Evolutionary conservation across 2,113 vertebrate genomes (phyloP).

Genomic region (Mystacornis crossleyi): DNA sequence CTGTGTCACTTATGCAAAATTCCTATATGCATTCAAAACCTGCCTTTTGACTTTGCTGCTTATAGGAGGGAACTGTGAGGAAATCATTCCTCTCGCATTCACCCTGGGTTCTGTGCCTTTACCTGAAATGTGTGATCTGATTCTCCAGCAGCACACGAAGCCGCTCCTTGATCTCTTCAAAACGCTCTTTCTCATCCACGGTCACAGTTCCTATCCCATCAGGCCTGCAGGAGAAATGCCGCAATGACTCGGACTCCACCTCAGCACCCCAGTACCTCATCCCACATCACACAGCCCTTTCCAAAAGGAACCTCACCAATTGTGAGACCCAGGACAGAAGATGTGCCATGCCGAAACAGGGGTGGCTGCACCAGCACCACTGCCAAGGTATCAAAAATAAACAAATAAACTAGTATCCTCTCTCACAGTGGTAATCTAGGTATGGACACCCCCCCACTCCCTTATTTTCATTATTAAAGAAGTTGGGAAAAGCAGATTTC

Average conservation of each 20-base stretch:
- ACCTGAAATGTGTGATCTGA: constrained; percentile 99
- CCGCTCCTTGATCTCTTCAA: constrained; percentile 97
- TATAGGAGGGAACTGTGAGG: constrained; percentile 30
- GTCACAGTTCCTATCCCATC: constrained; percentile 98
- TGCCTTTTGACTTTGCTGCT: constrained; percentile 9
- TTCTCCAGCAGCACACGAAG: constrained; percentile 95
- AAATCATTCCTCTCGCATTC: background rate
- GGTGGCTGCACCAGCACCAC: background rate
- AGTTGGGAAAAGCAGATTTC: background rate
- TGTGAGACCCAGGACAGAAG: background rate
- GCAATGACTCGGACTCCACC: constrained; percentile 54
- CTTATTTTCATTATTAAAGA: background rate
- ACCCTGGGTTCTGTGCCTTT: constrained; percentile 42
- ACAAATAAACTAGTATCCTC: background rate
- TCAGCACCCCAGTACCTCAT: constrained; percentile 7
- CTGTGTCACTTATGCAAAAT: constrained; percentile 31
- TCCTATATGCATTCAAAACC: background rate
- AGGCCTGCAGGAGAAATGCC: constrained; percentile 82
- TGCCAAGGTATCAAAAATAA: background rate
- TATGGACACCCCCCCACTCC: rapidly evolving
- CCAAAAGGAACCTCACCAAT: background rate
- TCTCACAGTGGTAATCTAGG: background rate
- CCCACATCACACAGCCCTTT: background rate
- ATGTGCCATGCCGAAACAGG: rapidly evolving
- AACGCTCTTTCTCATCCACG: constrained; percentile 94